Evolutionary conservation across 1,140 invertebrate genomes (phyloP).

Genomic region (Rhyacophila brunnea): DNA sequence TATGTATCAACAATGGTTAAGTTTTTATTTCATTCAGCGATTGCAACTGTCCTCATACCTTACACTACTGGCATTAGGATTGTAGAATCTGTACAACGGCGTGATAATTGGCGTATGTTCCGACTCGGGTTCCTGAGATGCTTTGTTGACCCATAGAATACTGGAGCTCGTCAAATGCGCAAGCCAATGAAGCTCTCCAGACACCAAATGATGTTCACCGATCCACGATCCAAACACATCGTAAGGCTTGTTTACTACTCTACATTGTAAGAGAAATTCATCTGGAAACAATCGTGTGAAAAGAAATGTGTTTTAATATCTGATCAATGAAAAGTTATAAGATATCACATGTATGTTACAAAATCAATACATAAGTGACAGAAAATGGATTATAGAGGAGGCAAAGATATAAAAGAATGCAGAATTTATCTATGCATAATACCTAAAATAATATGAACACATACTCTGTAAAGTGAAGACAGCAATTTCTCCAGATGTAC

Average conservation of each 20-base stretch:
- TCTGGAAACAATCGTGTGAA: too few species aligned
- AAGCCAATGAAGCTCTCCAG: conserved; percentile 78
- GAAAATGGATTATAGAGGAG: too few species aligned
- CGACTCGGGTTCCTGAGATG: conserved; percentile 75
- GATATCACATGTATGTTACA: too few species aligned
- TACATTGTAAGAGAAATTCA: conserved; percentile 62
- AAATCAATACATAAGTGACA: too few species aligned
- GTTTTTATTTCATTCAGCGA: too few species aligned
- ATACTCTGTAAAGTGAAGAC: conserved; percentile 76
- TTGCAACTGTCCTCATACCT: too few species aligned
- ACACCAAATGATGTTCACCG: conserved; percentile 78
- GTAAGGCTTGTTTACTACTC: conserved; percentile 83
- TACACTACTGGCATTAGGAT: conserved; percentile 79
- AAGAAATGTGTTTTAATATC: too few species aligned
- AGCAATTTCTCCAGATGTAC: conserved; percentile 84
- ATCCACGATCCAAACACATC: conserved; percentile 91
- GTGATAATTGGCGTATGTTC: conserved; percentile 81
- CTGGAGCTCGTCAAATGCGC: conserved; percentile 78
- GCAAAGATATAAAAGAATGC: too few species aligned
- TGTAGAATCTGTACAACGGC: conserved; percentile 78
- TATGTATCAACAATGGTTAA: too few species aligned
- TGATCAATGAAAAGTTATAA: too few species aligned
- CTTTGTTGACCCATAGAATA: conserved; percentile 82
- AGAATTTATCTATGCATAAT: not conserved
- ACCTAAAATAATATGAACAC: conserved; percentile 19